Evolutionary conservation across 2,113 vertebrate species (phyloP).

Genomic region (Semicossyphus pulcher): DNA sequence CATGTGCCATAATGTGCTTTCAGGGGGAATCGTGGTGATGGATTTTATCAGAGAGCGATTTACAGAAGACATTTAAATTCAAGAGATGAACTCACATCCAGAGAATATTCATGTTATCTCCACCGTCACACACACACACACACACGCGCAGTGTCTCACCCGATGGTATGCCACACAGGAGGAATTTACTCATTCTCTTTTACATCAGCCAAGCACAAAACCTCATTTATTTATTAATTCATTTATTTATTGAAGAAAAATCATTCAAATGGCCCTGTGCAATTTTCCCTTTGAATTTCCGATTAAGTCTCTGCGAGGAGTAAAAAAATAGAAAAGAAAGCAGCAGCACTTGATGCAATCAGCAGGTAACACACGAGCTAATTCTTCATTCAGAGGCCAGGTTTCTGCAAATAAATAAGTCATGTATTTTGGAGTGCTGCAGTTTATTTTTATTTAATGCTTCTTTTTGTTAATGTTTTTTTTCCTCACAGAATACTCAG

Average conservation of each 20-base stretch:
- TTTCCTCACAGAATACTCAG: constrained; percentile 1
- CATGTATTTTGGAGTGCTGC: constrained; percentile 3
- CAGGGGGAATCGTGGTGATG: constrained; percentile 29
- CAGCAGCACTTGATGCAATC: constrained; percentile 45
- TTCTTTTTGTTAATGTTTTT: background rate
- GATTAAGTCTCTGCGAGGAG: constrained; percentile 31
- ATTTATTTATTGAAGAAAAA: constrained; percentile 33
- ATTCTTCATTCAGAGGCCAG: constrained; percentile 23
- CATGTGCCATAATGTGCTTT: constrained; percentile 14
- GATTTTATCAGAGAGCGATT: constrained; percentile 52
- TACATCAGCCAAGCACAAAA: constrained; percentile 10
- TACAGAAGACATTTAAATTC: constrained; percentile 29
- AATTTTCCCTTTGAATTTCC: constrained; percentile 23
- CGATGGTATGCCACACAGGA: constrained; percentile 7
- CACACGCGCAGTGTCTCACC: background rate
- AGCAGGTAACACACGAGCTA: constrained; percentile 40
- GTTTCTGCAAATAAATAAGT: constrained; percentile 23
- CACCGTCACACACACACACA: constrained; percentile 10
- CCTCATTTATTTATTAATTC: constrained; percentile 19
- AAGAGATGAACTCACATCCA: constrained; percentile 23
- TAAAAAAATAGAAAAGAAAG: constrained; percentile 12
- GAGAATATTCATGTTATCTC: constrained; percentile 29
- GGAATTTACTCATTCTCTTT: constrained; percentile 36
- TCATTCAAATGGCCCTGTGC: constrained; percentile 16
- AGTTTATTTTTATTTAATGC: background rate